These are phyloP conservation scores for Aphodius sticticus DNA, from an alignment of 2,888 invertebrate genomes.

Conservation along the genomic window DNA sequence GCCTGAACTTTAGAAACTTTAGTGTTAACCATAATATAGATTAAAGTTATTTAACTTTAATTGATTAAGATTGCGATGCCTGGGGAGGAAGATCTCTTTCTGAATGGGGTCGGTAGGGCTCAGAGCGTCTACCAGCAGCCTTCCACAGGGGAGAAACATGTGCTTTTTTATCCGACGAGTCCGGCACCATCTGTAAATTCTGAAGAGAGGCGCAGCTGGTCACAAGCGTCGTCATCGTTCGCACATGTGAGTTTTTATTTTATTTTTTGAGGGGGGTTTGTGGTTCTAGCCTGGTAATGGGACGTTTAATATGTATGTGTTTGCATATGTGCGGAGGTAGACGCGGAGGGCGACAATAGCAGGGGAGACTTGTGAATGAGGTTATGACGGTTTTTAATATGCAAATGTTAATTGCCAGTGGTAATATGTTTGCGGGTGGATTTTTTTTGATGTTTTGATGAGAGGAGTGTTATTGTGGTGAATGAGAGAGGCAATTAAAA, in stretches of 20 bases:
- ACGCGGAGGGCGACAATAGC: background rate
- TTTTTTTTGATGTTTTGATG: background rate
- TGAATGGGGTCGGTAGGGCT: slow-evolving; percentile 57
- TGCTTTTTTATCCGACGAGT: slow-evolving; percentile 60
- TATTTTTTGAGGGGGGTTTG: background rate
- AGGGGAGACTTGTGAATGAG: background rate
- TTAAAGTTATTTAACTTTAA: background rate
- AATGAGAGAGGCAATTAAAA: background rate
- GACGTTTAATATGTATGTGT: background rate
- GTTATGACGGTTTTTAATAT: background rate
- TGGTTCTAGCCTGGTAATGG: background rate
- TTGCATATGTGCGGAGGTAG: background rate
- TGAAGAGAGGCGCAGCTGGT: slow-evolving; percentile 56
- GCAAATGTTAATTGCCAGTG: background rate
- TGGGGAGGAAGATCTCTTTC: slow-evolving; percentile 54
- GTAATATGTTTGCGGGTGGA: background rate
- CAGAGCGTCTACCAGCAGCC: slow-evolving; percentile 59
- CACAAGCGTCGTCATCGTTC: slow-evolving; percentile 52
- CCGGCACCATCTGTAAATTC: slow-evolving; percentile 57
- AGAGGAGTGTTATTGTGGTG: background rate
- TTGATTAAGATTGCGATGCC: slow-evolving; percentile 49
- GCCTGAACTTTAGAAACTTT: background rate
- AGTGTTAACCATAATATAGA: background rate
- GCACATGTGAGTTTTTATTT: slow-evolving; percentile 49
- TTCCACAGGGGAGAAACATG: slow-evolving; percentile 60